Percentiles rank a stretch among this genome's conserved stretches.
Evolutionary conservation across 1,140 invertebrate genomes (phyloP).

Genomic region (Heterodera schachtii): DNA sequence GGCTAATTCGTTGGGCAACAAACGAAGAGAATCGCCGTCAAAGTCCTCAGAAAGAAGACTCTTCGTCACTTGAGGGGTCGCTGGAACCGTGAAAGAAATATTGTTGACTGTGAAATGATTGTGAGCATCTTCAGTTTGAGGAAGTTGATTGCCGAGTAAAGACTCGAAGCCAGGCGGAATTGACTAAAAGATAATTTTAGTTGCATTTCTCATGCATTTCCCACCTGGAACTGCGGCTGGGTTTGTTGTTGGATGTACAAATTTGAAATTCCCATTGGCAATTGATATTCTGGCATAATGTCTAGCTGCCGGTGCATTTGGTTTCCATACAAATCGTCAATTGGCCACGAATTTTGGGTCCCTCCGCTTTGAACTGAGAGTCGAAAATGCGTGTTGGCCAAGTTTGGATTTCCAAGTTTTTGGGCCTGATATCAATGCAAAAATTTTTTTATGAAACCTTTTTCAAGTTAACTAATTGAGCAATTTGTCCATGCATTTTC

Average conservation of each 20-base stretch:
- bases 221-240: not conserved
- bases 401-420: conserved; percentile 30
- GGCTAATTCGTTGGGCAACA: conserved; percentile 12
- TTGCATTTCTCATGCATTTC: too few relatives aligned
- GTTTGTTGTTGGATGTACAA: not conserved
- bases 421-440: not conserved
- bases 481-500: conserved; percentile 36
- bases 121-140: not conserved
- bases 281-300: not conserved
- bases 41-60: conserved; percentile 20
- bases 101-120: not conserved
- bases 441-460: not conserved
- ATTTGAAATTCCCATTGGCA: not conserved
- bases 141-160: not conserved
- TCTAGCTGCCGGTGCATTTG: not conserved
- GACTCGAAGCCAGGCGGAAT: conserved; percentile 3
- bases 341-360: not conserved
- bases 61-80: conserved; percentile 1
- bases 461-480: conserved; percentile 2
- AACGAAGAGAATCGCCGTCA: conserved; percentile 10
- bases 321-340: not conserved
- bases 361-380: not conserved
- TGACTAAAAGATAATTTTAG: not conserved
- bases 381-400: conserved; percentile 13
- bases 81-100: not conserved